Evolutionary conservation across 2,888 invertebrate genomes (phyloP), one percentile per base, ranked within the genome.

Genomic region (Gari tellinella): DNA sequence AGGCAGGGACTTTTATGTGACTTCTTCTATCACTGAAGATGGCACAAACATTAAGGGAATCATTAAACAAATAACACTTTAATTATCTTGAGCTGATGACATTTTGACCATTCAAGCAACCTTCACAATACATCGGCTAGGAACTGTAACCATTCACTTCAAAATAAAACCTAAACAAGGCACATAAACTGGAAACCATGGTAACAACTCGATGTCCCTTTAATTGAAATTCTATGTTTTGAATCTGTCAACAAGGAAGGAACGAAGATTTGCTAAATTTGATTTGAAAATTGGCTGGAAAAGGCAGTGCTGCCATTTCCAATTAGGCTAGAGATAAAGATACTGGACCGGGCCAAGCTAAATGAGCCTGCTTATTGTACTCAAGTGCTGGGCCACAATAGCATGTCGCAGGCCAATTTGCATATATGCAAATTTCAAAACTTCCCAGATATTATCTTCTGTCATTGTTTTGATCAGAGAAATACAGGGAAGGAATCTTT

Each of bases 371-470:
- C 55, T 55, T 48, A 64, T 64, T 64, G 48, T 55, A 38, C 25
- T 45, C 17, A 4, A 31, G 25, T 37, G 45, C 31, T 37, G 26
- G 12, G 55, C 23, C 64, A 64, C 48, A 64, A 64, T 64, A 25
- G 31, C 31, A 31, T 31, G 31, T 31, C 31, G 31, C 31, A 31
- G 46, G 26, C 57, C 31, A 45, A 79, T 79, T 79, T 79, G 69
- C 79, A 79, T 79, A 70, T 75, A 79, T 79, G 75, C 45, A 75
- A 79, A 79, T 79, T 68, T 69, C 55, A 69, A 62, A 53, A 60
- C 56, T 63, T 72, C 70, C 21, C 40, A 72, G 79, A 79, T 79
- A 65, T 64, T 72, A 79, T 79, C 79, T 55, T 51, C 49, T 61
- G 51, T 63, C 64, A 72, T 72, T 69, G 57, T 68, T 72, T 45